phyloP scores from a whole-genome alignment of 2,888 invertebrate genomes.

The Crematogaster levior region DNA sequence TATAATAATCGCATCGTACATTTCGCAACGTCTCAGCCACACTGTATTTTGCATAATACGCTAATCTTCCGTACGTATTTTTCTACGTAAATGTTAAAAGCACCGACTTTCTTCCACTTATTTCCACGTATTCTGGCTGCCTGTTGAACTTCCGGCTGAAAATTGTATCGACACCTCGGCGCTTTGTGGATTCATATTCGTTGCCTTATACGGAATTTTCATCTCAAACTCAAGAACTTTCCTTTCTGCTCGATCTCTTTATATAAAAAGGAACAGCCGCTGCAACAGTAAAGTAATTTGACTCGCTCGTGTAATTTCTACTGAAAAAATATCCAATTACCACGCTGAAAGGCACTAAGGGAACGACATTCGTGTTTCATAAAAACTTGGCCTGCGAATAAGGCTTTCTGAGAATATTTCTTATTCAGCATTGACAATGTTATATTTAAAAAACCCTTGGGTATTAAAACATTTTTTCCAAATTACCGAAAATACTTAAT shows the following conservation, averaged over 20 bases:
- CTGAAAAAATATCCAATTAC: slow-evolving; percentile 37
- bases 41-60: slow-evolving; percentile 48
- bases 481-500: neutral
- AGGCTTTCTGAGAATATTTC: neutral
- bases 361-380: slow-evolving; percentile 6
- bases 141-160: slow-evolving; percentile 17
- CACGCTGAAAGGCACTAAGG: slow-evolving; percentile 3
- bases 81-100: slow-evolving; percentile 17
- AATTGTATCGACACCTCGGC: slow-evolving; percentile 22
- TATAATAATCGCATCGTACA: slow-evolving; percentile 22
- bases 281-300: slow-evolving; percentile 24
- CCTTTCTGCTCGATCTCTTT: slow-evolving; percentile 36
- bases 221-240: slow-evolving; percentile 25
- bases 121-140: neutral
- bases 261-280: neutral
- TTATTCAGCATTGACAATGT: slow-evolving; percentile 5
- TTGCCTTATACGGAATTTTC: slow-evolving; percentile 42
- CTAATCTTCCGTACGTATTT: slow-evolving; percentile 31
- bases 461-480: neutral
- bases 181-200: slow-evolving; percentile 15
- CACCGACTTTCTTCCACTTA: slow-evolving; percentile 42
- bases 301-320: slow-evolving; percentile 14
- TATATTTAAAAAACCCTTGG: neutral
- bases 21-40: slow-evolving; percentile 25
- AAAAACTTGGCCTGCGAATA: slow-evolving; percentile 7